Evolutionary conservation across 2,888 invertebrate genomes (phyloP), one percentile per base, ranked within the genome.

Genomic region (Candidula unifasciata): DNA sequence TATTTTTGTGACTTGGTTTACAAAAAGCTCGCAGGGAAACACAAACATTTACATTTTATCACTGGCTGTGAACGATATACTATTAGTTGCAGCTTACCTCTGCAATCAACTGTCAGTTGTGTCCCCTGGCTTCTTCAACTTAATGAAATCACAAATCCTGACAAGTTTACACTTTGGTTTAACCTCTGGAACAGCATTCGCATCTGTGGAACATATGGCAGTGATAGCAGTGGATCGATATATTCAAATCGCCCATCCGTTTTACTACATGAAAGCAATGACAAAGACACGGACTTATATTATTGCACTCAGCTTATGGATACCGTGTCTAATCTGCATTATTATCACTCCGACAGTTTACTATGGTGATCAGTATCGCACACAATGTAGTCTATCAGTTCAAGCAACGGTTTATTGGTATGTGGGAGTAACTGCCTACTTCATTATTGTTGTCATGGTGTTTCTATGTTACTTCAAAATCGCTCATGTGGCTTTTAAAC

Each of bases 161-260:
- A 24, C n/a, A n/a, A n/a, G n/a, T n/a, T n/a, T n/a, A n/a, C n/a
- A 6, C 10, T 35, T n/a, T n/a, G n/a, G 30, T 30, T 18, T 74
- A 6, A 13, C 27, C 13, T 52, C 37, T 21, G 80, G 69, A n/a
- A 69, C 30, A 30, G 27, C 35, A 0, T 24, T 18, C 44, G 30
- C 69, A 13, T 80, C 80, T 2, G 3, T 30, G 13, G 21, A 24
- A 2, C 69, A 69, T n/a, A 80, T 80, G 80, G 35, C 3, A 1
- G 18, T 80, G 0, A 80, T 80, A 18, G 80, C 80, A 3, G 16
- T 80, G 10, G 80, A 80, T 68, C 80, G 80, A 0, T 80, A 69
- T 30, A 69, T 80, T 68, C 8, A 69, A 66, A 69, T 80, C 1
- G 52, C 21, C 0, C 24, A 69, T n/a, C 80, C 80, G 2, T 80